phyloP scores from a whole-genome alignment of 2,888 invertebrate genomes.

The Thera obeliscata region DNA sequence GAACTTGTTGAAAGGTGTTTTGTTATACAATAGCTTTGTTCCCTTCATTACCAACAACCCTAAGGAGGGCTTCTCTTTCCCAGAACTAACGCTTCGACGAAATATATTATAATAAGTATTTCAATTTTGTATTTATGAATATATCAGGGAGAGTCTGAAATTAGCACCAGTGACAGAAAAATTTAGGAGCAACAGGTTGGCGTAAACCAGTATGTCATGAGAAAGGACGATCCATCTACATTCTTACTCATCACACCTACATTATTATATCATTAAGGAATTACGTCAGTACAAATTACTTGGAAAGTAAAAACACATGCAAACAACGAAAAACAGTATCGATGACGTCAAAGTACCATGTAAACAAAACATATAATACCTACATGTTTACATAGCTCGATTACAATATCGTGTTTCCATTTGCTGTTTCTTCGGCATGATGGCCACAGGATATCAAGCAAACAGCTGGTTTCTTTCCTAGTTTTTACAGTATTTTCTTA shows the following conservation, averaged over 20 bases:
- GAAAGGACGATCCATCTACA: too few species aligned
- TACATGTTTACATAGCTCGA: conserved; percentile 31
- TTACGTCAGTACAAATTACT: background rate
- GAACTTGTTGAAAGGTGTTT: conserved; percentile 35
- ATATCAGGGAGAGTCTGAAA: too few species aligned
- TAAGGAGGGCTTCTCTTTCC: background rate
- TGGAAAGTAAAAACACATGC: conserved; percentile 2
- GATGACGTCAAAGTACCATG: conserved; percentile 24
- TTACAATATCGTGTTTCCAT: conserved; percentile 23
- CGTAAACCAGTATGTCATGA: too few species aligned
- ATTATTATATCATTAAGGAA: background rate
- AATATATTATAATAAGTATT: too few species aligned
- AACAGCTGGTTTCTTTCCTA: background rate
- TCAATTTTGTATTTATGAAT: too few species aligned
- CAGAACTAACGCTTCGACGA: too few species aligned
- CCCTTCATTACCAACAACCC: conserved; percentile 8
- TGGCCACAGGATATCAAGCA: background rate
- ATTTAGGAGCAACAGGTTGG: too few species aligned
- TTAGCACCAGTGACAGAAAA: too few species aligned
- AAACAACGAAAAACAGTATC: conserved; percentile 17
- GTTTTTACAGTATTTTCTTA: background rate
- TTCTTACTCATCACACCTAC: too few species aligned
- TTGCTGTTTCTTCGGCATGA: conserved; percentile 5
- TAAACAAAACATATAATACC: too few species aligned
- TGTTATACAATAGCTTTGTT: conserved; percentile 32